phyloP scores from a whole-genome alignment of 2,888 invertebrate genomes.

The Melitaea athalia region DNA sequence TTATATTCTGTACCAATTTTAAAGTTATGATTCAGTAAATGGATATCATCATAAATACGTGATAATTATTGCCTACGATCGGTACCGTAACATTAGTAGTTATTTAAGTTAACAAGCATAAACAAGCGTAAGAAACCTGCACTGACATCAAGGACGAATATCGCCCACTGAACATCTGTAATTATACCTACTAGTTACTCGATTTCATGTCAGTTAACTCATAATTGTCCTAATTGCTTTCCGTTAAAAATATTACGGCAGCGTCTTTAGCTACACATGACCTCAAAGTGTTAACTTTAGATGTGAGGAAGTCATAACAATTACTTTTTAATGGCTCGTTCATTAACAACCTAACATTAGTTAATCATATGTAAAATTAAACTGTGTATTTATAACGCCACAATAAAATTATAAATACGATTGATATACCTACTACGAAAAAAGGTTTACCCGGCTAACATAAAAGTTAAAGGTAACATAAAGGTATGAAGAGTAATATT shows the following conservation, averaged over 20 bases:
- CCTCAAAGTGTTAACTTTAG: not conserved
- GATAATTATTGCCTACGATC: constrained; percentile 18
- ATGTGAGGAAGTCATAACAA: not conserved
- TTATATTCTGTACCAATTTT: not conserved
- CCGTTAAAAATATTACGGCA: constrained; percentile 47
- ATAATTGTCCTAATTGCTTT: constrained; percentile 54
- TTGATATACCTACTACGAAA: no score
- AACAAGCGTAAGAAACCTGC: constrained; percentile 29
- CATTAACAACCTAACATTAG: not conserved
- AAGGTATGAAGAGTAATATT: not conserved
- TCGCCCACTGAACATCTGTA: constrained; percentile 53
- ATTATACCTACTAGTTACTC: constrained; percentile 49
- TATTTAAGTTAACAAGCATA: constrained; percentile 29
- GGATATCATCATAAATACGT: not conserved
- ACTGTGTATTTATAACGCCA: not conserved
- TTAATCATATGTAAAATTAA: not conserved
- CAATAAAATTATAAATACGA: no score
- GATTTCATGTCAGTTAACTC: constrained; percentile 64
- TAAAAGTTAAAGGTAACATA: not conserved
- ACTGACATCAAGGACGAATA: constrained; percentile 60
- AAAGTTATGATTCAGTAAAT: constrained; percentile 5
- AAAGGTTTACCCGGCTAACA: not conserved
- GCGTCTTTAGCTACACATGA: constrained; percentile 1
- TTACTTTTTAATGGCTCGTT: not conserved
- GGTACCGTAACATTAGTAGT: constrained; percentile 19